A percentile compares a stretch with the other conserved stretches of the same genome.
phyloP scores from a whole-genome alignment of 2,797 vertebrate species.

The Coregonus sp. region DNA sequence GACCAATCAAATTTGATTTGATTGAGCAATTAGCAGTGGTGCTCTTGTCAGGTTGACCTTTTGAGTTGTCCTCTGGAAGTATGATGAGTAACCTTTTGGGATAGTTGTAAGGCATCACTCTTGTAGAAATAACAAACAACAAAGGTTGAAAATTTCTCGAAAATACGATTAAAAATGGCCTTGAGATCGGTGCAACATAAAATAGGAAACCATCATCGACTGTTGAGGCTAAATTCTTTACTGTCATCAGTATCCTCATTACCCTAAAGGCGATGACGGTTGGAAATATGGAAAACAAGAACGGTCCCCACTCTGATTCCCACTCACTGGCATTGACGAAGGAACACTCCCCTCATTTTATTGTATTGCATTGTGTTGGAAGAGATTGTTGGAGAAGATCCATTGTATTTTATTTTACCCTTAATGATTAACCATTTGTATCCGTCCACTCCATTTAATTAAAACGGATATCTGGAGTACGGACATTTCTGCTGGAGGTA shows the following conservation, averaged over 20 bases:
- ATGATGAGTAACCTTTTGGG: background rate
- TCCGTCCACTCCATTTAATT: conserved; percentile 52
- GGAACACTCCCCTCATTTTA: conserved; percentile 3
- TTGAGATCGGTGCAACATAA: background rate
- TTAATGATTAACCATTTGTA: conserved; percentile 43
- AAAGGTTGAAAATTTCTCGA: too few relatives aligned
- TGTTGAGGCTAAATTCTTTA: background rate
- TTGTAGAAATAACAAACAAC: too few relatives aligned
- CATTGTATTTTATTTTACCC: conserved; percentile 12
- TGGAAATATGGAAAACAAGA: background rate
- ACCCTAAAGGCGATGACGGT: background rate
- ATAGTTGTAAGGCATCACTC: background rate
- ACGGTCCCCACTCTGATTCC: too few relatives aligned
- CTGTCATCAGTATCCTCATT: background rate
- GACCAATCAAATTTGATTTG: too few relatives aligned
- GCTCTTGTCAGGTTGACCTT: background rate
- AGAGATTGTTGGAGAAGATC: conserved; percentile 13
- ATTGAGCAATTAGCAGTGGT: too few relatives aligned
- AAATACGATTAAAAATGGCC: background rate
- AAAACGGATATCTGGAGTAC: conserved; percentile 34
- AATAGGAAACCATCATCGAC: background rate
- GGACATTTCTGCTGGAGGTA: conserved; percentile 15
- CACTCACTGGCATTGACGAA: background rate
- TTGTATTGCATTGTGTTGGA: background rate
- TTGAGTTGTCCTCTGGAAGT: background rate